phyloP scores from a whole-genome alignment of 2,888 invertebrate genomes.

The Hypena proboscidalis region DNA sequence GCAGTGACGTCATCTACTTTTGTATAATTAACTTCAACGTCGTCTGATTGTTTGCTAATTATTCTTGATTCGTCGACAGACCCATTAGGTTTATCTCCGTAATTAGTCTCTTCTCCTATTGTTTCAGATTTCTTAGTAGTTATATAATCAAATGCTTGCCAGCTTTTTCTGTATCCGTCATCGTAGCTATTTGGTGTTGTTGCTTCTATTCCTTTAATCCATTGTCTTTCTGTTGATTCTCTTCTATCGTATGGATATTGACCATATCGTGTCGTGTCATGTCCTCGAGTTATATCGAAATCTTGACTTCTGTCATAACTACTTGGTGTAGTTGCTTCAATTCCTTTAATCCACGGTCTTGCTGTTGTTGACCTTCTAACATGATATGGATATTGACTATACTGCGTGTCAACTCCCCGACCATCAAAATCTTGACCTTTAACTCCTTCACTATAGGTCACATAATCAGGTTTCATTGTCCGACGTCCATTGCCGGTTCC shows the following conservation, averaged over 20 bases:
- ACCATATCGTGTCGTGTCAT: no score
- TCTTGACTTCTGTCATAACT: no score
- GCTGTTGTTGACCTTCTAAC: no score
- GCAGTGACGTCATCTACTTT: no score
- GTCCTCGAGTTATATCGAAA: no score
- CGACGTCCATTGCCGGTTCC: constrained; percentile 14
- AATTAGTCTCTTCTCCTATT: background rate
- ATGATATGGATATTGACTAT: constrained; percentile 9
- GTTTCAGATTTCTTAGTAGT: background rate
- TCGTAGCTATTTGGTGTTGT: constrained; percentile 1
- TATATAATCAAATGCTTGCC: background rate
- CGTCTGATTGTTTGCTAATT: constrained; percentile 18
- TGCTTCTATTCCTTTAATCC: constrained; percentile 9
- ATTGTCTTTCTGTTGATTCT: no score
- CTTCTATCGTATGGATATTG: no score
- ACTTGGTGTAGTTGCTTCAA: constrained; percentile 9
- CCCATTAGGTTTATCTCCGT: background rate
- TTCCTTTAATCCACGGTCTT: constrained; percentile 8
- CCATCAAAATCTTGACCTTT: background rate
- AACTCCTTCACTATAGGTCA: constrained; percentile 18
- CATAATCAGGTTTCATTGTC: constrained; percentile 3
- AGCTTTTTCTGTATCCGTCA: background rate
- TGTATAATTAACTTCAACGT: no score
- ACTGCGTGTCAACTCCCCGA: constrained; percentile 6
- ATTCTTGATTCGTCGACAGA: constrained; percentile 2